Base-by-base conservation (phyloP, 1,140 invertebrate genomes). In the Reticulitermes speratus region DNA sequence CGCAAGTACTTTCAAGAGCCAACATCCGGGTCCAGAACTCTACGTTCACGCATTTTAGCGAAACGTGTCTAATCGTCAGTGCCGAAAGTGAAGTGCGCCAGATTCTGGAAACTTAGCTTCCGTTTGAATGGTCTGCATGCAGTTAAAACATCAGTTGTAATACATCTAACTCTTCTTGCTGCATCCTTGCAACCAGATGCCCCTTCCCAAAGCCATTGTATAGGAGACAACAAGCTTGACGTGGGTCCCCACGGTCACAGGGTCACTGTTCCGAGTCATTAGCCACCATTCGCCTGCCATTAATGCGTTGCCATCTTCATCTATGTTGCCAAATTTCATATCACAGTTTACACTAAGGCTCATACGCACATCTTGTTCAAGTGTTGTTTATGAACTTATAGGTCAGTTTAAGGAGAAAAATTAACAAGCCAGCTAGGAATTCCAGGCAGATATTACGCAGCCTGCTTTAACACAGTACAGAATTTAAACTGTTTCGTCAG, bases 271-370 rank as follows among this genome's bases (percentile, higher is more conserved):
- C 25, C 65, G 65, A n/a, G 65, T 30, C 65, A 75, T 75, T 75
- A 75, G 65, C 65, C n/a, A 75, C 65, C 65, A 30, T 75, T 75
- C n/a, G 25, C 59, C 14, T 65, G 59, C 59, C 59, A 65, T 65
- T 65, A 65, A 65, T 65, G 59, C 14, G 59, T 25, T 75, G 65
- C n/a, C 65, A 25, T 75, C 65, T 75, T 30, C n/a, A 75, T n/a
- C 25, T 75, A 8, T 75, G 65, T 75, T 75, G 65, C 65, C 65
- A 75, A 75, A 75, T 75, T 75, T 75, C 65, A 75, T 75, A 75
- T 75, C 65, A 75, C 65, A 75, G 14, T 75, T 75, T 25, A 75
- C 2, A 30, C n/a, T 75, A n/a, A 30, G 7, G n/a, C 1, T 75
- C 25, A 25, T 25, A 6, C n/a, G 19, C 14, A 65, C 21, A 23